Evolutionary conservation across 1,140 invertebrate species (phyloP).

Genomic region (Pinna nobilis): DNA sequence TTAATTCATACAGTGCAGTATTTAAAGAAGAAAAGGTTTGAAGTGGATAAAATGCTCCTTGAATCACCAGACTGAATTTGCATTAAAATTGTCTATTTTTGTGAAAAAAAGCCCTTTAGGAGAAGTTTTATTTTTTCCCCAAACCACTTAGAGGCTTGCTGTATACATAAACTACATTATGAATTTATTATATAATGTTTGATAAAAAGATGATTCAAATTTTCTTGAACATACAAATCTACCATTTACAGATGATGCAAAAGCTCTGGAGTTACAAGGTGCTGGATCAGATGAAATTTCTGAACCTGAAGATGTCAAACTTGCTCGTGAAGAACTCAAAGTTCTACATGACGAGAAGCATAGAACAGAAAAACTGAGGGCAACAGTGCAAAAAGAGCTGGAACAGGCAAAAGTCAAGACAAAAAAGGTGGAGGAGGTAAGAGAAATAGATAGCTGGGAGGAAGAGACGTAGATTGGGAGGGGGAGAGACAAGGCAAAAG

Average conservation of each 20-base stretch:
- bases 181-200: not conserved
- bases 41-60: too few relatives aligned
- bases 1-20: too few relatives aligned
- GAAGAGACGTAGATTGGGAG: not conserved
- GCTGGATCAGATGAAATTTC: slow-evolving; percentile 71
- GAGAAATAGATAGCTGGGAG: not conserved
- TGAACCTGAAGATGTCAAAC: slow-evolving; percentile 84
- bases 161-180: too few relatives aligned
- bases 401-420: slow-evolving; percentile 85
- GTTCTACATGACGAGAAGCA: slow-evolving; percentile 91
- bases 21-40: too few relatives aligned
- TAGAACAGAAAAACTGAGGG: slow-evolving; percentile 84
- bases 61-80: too few relatives aligned
- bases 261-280: slow-evolving; percentile 56
- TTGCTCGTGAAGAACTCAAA: slow-evolving; percentile 88
- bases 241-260: slow-evolving; percentile 50
- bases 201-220: not conserved
- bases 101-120: too few relatives aligned
- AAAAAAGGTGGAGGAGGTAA: slow-evolving; percentile 87
- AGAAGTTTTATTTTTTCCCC: too few relatives aligned
- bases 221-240: too few relatives aligned
- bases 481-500: too few relatives aligned
- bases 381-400: slow-evolving; percentile 85
- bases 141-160: too few relatives aligned
- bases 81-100: too few relatives aligned